Conservation (phyloP, 2,888 invertebrate species). For the Aphidoletes aphidimyza region DNA sequence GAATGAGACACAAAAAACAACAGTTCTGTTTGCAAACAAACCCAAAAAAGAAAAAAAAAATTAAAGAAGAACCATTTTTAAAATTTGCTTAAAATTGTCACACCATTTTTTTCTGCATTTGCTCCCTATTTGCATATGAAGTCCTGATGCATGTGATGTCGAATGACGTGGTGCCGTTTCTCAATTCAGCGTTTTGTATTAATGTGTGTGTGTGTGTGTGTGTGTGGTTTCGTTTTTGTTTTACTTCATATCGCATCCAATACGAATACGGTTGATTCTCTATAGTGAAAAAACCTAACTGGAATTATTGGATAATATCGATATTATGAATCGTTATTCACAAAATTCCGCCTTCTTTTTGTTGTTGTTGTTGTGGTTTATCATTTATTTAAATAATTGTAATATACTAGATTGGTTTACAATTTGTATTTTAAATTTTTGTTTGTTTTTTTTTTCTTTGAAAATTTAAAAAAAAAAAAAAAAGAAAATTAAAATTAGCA, state of each 20-base stretch:
- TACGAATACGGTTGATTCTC: neutral
- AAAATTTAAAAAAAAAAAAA: neutral
- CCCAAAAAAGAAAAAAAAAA: too few relatives aligned
- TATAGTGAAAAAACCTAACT: neutral
- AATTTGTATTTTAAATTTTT: neutral
- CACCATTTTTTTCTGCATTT: slow-evolving; percentile 37
- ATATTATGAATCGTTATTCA: too few relatives aligned
- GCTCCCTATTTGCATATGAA: neutral
- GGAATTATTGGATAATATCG: too few relatives aligned
- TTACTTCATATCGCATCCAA: neutral
- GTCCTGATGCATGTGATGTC: slow-evolving; percentile 29
- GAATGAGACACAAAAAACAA: too few relatives aligned
- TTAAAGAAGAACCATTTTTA: slow-evolving; percentile 1
- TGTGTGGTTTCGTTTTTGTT: too few relatives aligned
- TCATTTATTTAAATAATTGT: slow-evolving; percentile 39
- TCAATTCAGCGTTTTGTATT: neutral
- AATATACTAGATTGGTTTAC: slow-evolving; percentile 11
- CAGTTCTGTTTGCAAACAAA: too few relatives aligned
- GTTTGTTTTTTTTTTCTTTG: neutral
- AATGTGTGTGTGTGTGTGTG: neutral
- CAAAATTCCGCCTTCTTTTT: neutral
- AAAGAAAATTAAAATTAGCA: neutral
- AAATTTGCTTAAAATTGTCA: neutral
- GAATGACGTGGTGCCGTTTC: neutral
- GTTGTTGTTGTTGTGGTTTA: neutral